Evolutionary conservation across 1,140 invertebrate species (phyloP), one percentile per base, ranked within the genome.

Genomic region (Cardiocondyla obscurior): DNA sequence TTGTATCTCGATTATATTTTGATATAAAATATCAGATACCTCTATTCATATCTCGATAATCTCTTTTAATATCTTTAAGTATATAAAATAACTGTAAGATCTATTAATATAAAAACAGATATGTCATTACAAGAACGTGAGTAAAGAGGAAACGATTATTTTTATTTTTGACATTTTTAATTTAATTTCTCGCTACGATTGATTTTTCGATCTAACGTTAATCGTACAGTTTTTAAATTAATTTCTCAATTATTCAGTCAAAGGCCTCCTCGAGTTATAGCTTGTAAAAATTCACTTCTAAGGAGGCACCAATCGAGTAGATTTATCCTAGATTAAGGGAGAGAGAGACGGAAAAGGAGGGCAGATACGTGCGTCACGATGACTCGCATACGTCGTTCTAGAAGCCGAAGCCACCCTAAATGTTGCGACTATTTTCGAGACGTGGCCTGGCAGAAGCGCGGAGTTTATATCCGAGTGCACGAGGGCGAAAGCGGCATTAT

Each of bases 391-490:
- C 53, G 62, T 81, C 55, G 60, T 28, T 77, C 60, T 77, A 69
- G 74, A 81, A 83, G 57, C 82, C 57, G 79, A 53, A 70, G 65
- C 67, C 84, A 83, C 58, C 81, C 82, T 64, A 89, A 90, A 90
- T 83, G 77, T 58, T 69, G 53, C 49, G 79, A 89, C 89, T 90
- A 90, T 90, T 90, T 90, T 90, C 82, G 86, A 83, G 76, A 22
- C 60, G 51, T 88, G 89, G 86, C 89, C 85, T 90, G 89, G 85
- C 62, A 69, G 22, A n/a, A 30, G 33, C 19, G n/a, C 86, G 70
- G n/a, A 62, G 85, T 82, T 84, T 88, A 88, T 83, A 86, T 86
- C 82, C 64, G 83, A 88, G 81, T 87, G 69, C 83, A 46, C 28
- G 70, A 81, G 69, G 55, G 58, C 33, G 25, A 62, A 85, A 60